phyloP scores from a whole-genome alignment of 2,113 vertebrate species.

The Columbina picui region DNA sequence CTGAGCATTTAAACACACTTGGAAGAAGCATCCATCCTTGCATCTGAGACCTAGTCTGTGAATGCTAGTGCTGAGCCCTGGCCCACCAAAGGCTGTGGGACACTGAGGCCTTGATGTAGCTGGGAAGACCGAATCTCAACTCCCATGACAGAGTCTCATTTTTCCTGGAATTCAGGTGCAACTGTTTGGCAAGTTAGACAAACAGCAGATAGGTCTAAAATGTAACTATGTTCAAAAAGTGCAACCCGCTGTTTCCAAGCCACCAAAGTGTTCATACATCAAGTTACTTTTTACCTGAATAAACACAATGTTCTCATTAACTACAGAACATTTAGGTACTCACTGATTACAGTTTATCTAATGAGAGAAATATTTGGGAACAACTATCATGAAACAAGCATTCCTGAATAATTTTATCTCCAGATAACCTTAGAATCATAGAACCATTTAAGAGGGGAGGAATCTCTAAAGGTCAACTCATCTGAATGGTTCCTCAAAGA shows the following conservation, averaged over 20 bases:
- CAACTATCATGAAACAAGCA: not conserved
- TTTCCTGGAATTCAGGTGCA: not conserved
- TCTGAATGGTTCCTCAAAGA: not conserved
- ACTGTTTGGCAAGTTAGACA: not conserved
- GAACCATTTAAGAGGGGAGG: not conserved
- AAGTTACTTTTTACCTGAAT: not conserved
- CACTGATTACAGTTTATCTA: not conserved
- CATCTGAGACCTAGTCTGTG: not conserved
- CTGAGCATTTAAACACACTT: not conserved
- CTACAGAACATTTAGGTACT: not conserved
- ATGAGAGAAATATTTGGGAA: not conserved
- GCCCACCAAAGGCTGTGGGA: not conserved
- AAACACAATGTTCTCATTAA: not conserved
- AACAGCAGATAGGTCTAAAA: not conserved
- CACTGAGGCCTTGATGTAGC: not conserved
- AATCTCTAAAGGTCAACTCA: not conserved
- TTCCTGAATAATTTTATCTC: not conserved
- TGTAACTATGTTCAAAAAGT: not conserved
- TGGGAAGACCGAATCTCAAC: not conserved
- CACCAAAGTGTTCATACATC: not conserved
- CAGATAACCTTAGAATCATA: not conserved
- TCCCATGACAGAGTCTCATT: not conserved
- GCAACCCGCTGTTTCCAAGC: not conserved
- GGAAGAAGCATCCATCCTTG: not conserved
- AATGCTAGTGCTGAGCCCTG: fast-evolving